Percentiles rank a stretch among this genome's conserved stretches.
Evolutionary conservation across 2,888 invertebrate species (phyloP).

Genomic region (Cosmia trapezina): DNA sequence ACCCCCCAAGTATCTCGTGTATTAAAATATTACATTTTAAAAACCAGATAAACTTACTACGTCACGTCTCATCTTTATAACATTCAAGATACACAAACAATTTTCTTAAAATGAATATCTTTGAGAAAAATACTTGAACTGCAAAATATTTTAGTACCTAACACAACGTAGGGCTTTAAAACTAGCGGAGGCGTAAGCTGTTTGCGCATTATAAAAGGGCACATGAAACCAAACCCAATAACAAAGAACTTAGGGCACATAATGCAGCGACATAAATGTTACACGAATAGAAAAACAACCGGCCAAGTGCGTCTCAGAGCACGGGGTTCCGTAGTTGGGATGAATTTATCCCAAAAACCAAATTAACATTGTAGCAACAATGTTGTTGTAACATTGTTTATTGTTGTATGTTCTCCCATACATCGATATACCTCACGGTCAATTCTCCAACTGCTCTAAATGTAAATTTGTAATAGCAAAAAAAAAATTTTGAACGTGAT

Average conservation of each 20-base stretch:
- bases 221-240: background rate
- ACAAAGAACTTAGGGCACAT: too few relatives aligned
- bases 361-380: too few relatives aligned
- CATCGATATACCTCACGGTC: too few relatives aligned
- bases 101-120: constrained; percentile 47
- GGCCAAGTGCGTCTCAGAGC: too few relatives aligned
- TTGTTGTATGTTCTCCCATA: too few relatives aligned
- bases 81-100: constrained; percentile 32
- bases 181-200: background rate
- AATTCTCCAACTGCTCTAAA: too few relatives aligned
- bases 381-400: too few relatives aligned
- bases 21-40: constrained; percentile 19
- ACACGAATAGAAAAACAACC: background rate
- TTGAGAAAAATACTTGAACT: constrained; percentile 1
- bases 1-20: background rate
- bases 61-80: constrained; percentile 36
- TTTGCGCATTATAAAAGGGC: background rate
- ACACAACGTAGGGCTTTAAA: constrained; percentile 6
- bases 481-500: too few relatives aligned
- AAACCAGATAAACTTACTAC: constrained; percentile 18
- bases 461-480: too few relatives aligned
- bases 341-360: too few relatives aligned
- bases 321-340: too few relatives aligned
- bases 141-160: constrained; percentile 7
- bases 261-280: background rate